Evolutionary conservation across 2,888 invertebrate species (phyloP), one percentile per base, ranked within the genome.

Genomic region (Loripinus fragilis): DNA sequence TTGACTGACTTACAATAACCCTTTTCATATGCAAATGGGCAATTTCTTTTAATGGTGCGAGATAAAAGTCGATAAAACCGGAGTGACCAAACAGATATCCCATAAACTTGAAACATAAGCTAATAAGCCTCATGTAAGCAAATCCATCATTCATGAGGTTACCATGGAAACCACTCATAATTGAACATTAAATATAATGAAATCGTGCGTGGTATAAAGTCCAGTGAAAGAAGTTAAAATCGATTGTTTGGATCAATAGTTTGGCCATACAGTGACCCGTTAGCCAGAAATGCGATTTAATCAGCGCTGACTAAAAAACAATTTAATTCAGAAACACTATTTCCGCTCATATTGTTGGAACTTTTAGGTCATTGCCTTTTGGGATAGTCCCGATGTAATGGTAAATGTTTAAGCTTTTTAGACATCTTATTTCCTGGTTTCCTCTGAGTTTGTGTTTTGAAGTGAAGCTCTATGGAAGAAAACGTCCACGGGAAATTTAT

Each of bases 111-210:
- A 83, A 83, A 83, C 83, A 78, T 78, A 80, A 83, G 76, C 76
- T 78, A 83, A 83, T 83, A 80, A 80, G 80, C 78, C 80, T 78
- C 80, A 76, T 76, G 76, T 78, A 78, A 76, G 83, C 68, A 80
- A 80, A 76, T 83, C 83, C 71, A 83, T 83, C 83, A 83, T 83
- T 76, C 76, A 76, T 71, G 75, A 38, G 52, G 80, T 83, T 55
- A 23, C 78, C 80, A 73, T 76, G 71, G 83, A 75, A 80, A 83
- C 83, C 5, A 60, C 50, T 78, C 78, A 80, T 83, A 83, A 83
- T 83, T 83, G 83, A 83, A 83, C 83, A 83, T 83, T 83, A 83
- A 83, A 83, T 83, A 83, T 83, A 83, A 83, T 83, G 83, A 83
- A 83, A 83, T 83, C 83, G 83, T 80, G 83, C 83, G 80, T 76